Evolutionary conservation across 2,113 vertebrate genomes (phyloP), one percentile per base, ranked within the genome.

Genomic region (Barbus barbus): DNA sequence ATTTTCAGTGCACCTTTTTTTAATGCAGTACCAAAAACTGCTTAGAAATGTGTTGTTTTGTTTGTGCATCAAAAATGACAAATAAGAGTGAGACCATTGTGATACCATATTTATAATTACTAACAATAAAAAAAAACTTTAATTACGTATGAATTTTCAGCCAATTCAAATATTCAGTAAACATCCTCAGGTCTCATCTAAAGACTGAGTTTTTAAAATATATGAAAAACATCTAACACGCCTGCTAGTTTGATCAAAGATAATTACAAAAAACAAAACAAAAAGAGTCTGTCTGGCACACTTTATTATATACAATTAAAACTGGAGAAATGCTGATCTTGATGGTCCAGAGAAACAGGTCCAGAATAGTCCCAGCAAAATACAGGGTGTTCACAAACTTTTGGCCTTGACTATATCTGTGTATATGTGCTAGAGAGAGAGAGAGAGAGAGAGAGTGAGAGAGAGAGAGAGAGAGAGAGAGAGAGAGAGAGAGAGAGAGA

Each of bases 321-420:
- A 78, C 36, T 61, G 14, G 36, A 44, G 75, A 38, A 78, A 78
- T 18, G 31, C 31, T 78, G 75, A 78, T 60, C 75, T 78, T 24
- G 31, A 91, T 88, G 88, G 88, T 65, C 86, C 65, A 58, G 51
- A 12, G 86, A 87, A 91, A 92, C 86, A 83, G 72, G 77, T 86
- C 56, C 81, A 78, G 31, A 78, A 41, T 16, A 61, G 33, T 61
- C 3, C 13, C 22, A 26, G 31, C n/a, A 78, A 60, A 33, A 78
- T 60, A 60, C 24, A 60, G 53, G 53, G 22, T 78, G 75, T 78
- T 78, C 18, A 24, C 51, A 58, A 38, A 78, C 28, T 36, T 58
- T 78, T 41, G 67, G 67, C 36, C 36, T 38, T 63, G 12, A 14
- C 44, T 46, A 26, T 46, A 26, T 28, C 11, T 74, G 44, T 74